These are phyloP conservation scores for Hypsibius dujardini DNA, from an alignment of 1,140 invertebrate species.

Conservation along the genomic window DNA sequence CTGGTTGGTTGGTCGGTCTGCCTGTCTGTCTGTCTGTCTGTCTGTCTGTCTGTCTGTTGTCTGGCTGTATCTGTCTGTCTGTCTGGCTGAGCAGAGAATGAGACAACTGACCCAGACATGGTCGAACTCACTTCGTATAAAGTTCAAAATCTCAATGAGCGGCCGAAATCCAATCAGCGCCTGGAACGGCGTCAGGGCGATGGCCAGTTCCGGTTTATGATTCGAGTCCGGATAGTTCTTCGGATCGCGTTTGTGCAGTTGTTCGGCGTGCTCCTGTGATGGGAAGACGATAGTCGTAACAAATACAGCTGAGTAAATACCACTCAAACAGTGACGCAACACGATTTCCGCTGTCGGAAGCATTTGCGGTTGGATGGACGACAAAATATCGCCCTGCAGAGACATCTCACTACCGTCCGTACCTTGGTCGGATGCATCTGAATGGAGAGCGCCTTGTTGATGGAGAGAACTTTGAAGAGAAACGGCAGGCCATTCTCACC, in stretches of 20 bases:
- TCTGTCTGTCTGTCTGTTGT: too few species aligned
- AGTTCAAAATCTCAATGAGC: conserved; percentile 53
- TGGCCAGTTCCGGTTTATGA: conserved; percentile 94
- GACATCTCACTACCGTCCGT: conserved; percentile 25
- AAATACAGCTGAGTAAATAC: too few species aligned
- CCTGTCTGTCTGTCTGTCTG: too few species aligned
- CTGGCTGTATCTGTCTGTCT: too few species aligned
- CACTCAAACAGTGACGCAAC: too few species aligned
- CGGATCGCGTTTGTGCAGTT: conserved; percentile 54
- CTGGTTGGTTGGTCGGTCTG: too few species aligned
- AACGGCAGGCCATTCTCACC: conserved; percentile 57
- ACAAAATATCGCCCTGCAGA: too few species aligned
- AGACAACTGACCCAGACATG: too few species aligned
- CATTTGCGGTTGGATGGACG: too few species aligned
- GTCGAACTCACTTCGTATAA: conserved; percentile 26
- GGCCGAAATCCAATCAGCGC: conserved; percentile 85
- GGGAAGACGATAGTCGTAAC: too few species aligned
- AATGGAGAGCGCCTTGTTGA: conserved; percentile 78
- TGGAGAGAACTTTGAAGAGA: conserved; percentile 83
- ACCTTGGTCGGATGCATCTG: conserved; percentile 97
- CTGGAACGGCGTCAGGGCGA: conserved; percentile 80
- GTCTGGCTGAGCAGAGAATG: too few species aligned
- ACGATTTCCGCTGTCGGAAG: too few species aligned
- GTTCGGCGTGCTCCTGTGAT: conserved; percentile 55
- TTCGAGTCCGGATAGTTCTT: conserved; percentile 87